phyloP scores from a whole-genome alignment of 2,888 invertebrate genomes.

The Coenonympha arcania region DNA sequence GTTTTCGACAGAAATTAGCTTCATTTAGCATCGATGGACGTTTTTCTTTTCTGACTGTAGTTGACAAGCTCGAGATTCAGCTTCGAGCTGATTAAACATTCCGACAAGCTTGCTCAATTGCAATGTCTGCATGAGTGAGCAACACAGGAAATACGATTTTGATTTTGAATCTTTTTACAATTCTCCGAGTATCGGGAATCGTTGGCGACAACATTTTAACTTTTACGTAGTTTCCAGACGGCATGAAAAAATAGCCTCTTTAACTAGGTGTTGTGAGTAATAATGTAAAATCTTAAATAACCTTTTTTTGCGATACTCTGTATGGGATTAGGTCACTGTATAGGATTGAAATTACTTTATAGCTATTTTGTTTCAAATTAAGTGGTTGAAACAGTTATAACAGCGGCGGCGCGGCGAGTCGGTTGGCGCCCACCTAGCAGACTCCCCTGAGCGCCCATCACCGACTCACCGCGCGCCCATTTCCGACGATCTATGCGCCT shows the following conservation, averaged over 20 bases:
- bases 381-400: too few species aligned
- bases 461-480: too few species aligned
- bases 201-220: neutral
- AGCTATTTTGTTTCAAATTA: too few species aligned
- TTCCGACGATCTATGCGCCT: too few species aligned
- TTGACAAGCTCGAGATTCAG: slow-evolving; percentile 24
- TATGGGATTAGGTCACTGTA: too few species aligned
- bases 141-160: slow-evolving; percentile 14
- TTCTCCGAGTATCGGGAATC: slow-evolving; percentile 11
- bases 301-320: too few species aligned
- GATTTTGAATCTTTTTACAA: neutral
- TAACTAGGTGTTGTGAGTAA: too few species aligned
- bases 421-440: too few species aligned
- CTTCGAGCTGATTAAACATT: slow-evolving; percentile 25
- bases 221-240: neutral
- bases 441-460: too few species aligned
- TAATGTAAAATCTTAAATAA: too few species aligned
- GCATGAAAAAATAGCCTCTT: neutral
- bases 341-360: too few species aligned
- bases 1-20: slow-evolving; percentile 16
- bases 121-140: slow-evolving; percentile 20
- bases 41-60: slow-evolving; percentile 22
- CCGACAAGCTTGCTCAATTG: slow-evolving; percentile 23
- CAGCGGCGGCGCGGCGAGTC: too few species aligned
- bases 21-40: slow-evolving; percentile 14